Evolutionary conservation across 2,797 vertebrate genomes (phyloP).

Genomic region (Pantherophis alleghaniensis): DNA sequence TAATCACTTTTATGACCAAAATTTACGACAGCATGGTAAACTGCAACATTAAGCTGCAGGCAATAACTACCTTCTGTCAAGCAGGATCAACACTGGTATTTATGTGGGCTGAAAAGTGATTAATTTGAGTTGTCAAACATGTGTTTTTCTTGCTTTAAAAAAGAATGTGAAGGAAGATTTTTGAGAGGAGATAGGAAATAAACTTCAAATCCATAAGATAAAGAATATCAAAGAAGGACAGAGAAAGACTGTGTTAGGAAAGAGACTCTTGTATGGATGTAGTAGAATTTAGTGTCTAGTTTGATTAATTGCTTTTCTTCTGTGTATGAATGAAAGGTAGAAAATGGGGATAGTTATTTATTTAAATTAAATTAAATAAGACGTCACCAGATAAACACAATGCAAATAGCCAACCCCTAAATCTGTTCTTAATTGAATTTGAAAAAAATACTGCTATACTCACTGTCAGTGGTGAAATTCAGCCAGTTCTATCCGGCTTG

Average conservation of each 20-base stretch:
- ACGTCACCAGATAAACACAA: background rate
- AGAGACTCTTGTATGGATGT: background rate
- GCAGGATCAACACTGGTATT: background rate
- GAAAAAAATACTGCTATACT: background rate
- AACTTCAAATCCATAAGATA: background rate
- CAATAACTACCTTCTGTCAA: background rate
- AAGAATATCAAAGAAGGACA: background rate
- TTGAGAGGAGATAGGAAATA: background rate
- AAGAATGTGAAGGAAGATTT: background rate
- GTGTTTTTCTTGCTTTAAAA: background rate
- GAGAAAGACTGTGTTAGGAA: background rate
- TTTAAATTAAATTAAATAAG: too few species aligned
- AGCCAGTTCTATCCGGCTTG: too few species aligned
- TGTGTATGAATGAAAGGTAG: background rate
- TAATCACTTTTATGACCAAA: background rate
- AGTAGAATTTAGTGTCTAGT: background rate
- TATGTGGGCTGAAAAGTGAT: background rate
- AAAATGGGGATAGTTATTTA: background rate
- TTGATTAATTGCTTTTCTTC: background rate
- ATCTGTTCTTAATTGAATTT: background rate
- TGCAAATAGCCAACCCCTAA: background rate
- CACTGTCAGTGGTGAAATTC: too few species aligned
- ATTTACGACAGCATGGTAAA: background rate
- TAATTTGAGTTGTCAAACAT: background rate
- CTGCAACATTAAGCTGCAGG: background rate